Evolutionary conservation across 1,140 invertebrate genomes (phyloP), one percentile per base, ranked within the genome.

Genomic region (Bemisia tabaci): DNA sequence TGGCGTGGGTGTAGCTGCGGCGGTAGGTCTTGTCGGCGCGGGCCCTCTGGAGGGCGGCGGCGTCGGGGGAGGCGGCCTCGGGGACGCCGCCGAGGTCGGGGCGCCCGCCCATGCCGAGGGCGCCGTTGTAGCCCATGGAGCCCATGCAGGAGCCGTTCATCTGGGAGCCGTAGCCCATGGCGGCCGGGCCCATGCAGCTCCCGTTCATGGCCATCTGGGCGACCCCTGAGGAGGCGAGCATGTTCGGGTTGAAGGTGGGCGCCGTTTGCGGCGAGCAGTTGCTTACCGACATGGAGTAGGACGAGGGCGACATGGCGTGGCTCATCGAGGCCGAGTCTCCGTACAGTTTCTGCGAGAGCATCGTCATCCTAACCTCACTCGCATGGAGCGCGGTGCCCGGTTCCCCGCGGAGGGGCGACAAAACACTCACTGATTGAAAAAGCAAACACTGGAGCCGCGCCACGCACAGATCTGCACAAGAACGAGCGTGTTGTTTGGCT

Each of bases 1-100:
- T 99, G 12, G 95, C 93, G 79, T 97, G 94, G 12, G 95, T 96
- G 78, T 97, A 98, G 73, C 88, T 94, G 61, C 95, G 83, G 21
- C 94, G 83, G 78, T 98, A 96, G 1, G 90, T 87, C 74, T 95
- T 95, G 75, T 94, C 92, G 65, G 83, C 90, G 27, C 88, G 83
- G 0, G 86, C 86, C 72, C 90, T 88, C 22, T 88, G 77, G 2
- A 74, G 72, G 2, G 77, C 74, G 1, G 77, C 72, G 0, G 86
- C 85, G 62, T 86, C 88, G 0, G 89, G 88, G 1, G 87, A 89
- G 12, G 76, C 76, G 65, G 82, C 83, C 68, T 82, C 81, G 70
- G 81, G 79, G 68, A 80, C 79, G 81, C 60, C 82, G 75, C 60
- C 79, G 77, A 65, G 79, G 79, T 23, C 74, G 69, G 67, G 72